These are phyloP conservation scores for Hydrotaea diabolus DNA, from an alignment of 2,888 invertebrate species.

Conservation along the genomic window DNA sequence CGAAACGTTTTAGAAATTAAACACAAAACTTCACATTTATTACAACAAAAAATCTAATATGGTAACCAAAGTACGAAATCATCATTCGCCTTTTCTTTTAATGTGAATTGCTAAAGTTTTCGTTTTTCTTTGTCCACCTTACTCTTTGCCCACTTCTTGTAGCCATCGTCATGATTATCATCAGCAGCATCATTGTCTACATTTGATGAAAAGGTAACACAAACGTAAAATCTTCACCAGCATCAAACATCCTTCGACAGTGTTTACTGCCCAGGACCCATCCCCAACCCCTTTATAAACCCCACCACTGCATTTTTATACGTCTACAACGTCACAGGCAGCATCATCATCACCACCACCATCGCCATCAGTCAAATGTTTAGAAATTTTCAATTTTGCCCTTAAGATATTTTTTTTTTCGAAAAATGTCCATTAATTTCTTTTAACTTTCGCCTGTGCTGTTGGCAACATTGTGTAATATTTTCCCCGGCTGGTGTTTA, in stretches of 20 bases:
- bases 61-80: constrained; percentile 1
- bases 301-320: too few species aligned
- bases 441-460: background rate
- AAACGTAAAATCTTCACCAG: constrained; percentile 6
- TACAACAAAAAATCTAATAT: constrained; percentile 44
- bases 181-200: constrained; percentile 20
- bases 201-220: constrained; percentile 48
- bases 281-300: too few species aligned
- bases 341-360: background rate
- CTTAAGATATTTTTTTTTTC: constrained; percentile 41
- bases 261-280: background rate
- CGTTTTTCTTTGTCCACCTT: background rate
- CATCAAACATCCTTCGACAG: constrained; percentile 14
- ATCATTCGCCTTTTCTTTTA: constrained; percentile 21
- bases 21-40: constrained; percentile 60
- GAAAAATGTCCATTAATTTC: constrained; percentile 39
- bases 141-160: background rate
- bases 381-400: constrained; percentile 46
- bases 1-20: constrained; percentile 66
- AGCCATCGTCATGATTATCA: background rate
- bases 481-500: constrained; percentile 39
- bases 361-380: constrained; percentile 23
- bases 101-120: constrained; percentile 36
- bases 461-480: constrained; percentile 41
- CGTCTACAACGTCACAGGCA: background rate